Evolutionary conservation across 92 coral and sea anemone species (phyloP), one percentile per base, ranked within the genome.

Genomic region (Blastomussa wellsi): DNA sequence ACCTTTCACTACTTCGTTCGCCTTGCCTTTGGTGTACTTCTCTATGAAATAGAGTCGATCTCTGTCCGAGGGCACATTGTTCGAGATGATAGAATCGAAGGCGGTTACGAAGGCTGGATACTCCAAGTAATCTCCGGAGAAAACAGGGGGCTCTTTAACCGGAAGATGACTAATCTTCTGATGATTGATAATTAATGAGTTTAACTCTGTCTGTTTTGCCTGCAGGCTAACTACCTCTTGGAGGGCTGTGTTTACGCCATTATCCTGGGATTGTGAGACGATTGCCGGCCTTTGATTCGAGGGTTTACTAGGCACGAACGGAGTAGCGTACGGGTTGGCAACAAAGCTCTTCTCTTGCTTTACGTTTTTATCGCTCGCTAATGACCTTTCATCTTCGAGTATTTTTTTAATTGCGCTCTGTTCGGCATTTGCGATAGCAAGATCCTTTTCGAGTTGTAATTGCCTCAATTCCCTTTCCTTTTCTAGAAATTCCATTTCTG

Each of bases 51-150:
- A n/a, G n/a, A n/a, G n/a, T n/a, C n/a, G n/a, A n/a, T n/a, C n/a
- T n/a, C n/a, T n/a, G n/a, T n/a, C n/a, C n/a, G n/a, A n/a, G n/a
- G 87, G 48, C 15, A 91, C 93, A 36, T 74, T 91, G 1, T 70
- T 55, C 47, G 52, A 71, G 20, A 93, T 89, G 36, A 90, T 92
- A 15, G 86, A 35, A 59, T 92, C 95, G 57, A 90, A 92, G 17
- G n/a, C n/a, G n/a, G n/a, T n/a, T n/a, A n/a, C n/a, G n/a, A n/a
- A n/a, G n/a, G n/a, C n/a, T n/a, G n/a, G 89, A 39, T 68, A 84
- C 53, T 62, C 86, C 62, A 80, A 86, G 13, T 20, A 32, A 60
- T 84, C 77, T 41, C 88, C 91, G 1, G 90, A 74, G 70, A 91
- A 91, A 3, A 52, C 36, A 0, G 94, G 94, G 11, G 81, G 94